Conservation (phyloP, 2,797 vertebrate genomes). For the Varecia variegata region DNA sequence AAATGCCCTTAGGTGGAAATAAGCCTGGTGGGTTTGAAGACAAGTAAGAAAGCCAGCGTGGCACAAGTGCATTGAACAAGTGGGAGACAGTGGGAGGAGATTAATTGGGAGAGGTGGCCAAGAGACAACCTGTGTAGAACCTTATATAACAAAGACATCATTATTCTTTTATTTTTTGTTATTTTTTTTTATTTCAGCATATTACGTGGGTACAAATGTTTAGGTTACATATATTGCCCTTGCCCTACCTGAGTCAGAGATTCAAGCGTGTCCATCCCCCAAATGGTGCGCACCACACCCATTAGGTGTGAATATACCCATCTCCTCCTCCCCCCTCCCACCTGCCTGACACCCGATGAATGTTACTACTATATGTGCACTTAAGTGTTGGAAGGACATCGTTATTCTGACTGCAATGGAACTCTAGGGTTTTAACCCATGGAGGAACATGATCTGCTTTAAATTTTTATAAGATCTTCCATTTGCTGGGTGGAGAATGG, state of each 20-base stretch:
- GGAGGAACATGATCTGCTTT: neutral
- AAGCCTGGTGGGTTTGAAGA: neutral
- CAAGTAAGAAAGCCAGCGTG: neutral
- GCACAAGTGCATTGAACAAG: neutral
- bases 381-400: too few relatives aligned
- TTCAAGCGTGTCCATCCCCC: too few relatives aligned
- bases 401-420: slow-evolving; percentile 14
- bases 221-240: too few relatives aligned
- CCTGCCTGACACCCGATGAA: too few relatives aligned
- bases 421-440: slow-evolving; percentile 6
- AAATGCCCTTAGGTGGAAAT: neutral
- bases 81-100: neutral
- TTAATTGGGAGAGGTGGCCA: neutral
- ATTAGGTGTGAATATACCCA: too few relatives aligned
- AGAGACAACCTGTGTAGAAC: neutral
- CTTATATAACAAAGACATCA: neutral
- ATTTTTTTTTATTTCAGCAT: too few relatives aligned
- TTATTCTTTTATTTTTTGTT: too few relatives aligned
- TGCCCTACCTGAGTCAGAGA: too few relatives aligned
- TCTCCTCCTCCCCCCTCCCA: too few relatives aligned
- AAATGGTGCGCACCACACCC: too few relatives aligned
- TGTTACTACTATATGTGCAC: too few relatives aligned
- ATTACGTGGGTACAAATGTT: too few relatives aligned
- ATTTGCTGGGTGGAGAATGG: neutral
- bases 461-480: slow-evolving; percentile 1